These are phyloP conservation scores for Salarias fasciatus DNA, from an alignment of 2,797 vertebrate species.

Conservation along the genomic window DNA sequence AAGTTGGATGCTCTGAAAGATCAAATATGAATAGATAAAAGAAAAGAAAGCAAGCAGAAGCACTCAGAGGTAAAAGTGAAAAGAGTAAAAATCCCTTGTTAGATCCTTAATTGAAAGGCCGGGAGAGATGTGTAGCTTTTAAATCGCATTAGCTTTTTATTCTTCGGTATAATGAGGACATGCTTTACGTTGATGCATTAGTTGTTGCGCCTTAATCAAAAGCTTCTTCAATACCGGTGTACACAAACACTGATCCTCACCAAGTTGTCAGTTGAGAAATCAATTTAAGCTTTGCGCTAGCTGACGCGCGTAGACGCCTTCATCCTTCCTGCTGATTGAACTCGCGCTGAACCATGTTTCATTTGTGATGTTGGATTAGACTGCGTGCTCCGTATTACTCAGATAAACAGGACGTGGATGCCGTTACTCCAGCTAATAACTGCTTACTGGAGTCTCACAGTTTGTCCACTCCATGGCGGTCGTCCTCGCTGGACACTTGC, in stretches of 20 bases:
- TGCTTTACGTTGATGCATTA: neutral
- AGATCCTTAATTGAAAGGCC: neutral
- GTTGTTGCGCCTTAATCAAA: conserved; percentile 9
- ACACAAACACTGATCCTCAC: neutral
- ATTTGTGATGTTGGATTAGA: conserved; percentile 10
- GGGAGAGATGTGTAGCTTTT: neutral
- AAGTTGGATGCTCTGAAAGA: too few species aligned
- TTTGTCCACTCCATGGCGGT: neutral
- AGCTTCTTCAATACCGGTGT: neutral
- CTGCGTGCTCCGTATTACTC: neutral
- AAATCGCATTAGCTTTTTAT: neutral
- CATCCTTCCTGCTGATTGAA: neutral
- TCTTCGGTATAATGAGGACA: neutral
- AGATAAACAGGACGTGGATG: neutral
- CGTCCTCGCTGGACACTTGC: conserved; percentile 2
- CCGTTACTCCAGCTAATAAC: conserved; percentile 7
- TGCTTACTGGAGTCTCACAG: neutral
- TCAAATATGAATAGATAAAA: too few species aligned
- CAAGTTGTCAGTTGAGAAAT: neutral
- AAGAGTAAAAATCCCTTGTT: neutral
- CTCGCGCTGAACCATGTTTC: neutral
- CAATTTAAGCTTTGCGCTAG: neutral
- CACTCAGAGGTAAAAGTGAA: too few species aligned
- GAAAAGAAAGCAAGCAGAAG: too few species aligned
- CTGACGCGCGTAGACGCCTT: neutral